Conservation (phyloP, 2,797 vertebrate genomes). For the Graptemys geographica region DNA sequence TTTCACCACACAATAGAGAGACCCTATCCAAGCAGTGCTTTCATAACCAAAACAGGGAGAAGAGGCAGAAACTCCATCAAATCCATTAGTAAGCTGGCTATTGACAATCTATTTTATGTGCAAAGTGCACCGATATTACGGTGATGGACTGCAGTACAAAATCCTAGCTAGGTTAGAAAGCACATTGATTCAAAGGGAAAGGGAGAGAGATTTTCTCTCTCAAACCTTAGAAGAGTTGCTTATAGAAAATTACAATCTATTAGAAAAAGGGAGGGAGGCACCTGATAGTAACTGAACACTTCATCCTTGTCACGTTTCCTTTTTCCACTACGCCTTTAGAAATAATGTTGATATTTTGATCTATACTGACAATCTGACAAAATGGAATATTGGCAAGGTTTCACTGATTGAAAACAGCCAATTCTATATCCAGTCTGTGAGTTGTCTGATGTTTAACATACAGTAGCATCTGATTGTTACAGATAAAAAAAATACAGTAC, state of each 20-base stretch:
- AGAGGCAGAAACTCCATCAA: neutral
- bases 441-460: conserved; percentile 3
- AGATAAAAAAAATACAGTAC: neutral
- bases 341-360: neutral
- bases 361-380: neutral
- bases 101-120: neutral
- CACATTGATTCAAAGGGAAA: neutral
- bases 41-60: neutral
- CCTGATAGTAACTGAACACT: neutral
- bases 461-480: neutral
- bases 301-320: neutral
- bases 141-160: neutral
- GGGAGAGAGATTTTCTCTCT: neutral
- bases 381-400: conserved; percentile 1
- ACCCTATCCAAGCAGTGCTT: neutral
- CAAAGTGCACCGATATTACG: neutral
- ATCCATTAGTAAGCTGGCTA: neutral
- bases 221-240: neutral
- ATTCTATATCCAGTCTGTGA: conserved; percentile 28
- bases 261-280: neutral
- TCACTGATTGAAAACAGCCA: conserved; percentile 15
- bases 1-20: neutral
- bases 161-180: neutral
- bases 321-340: conserved; percentile 26
- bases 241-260: neutral